Conservation (phyloP, 2,797 vertebrate genomes). For the Acropternis orthonyx region DNA sequence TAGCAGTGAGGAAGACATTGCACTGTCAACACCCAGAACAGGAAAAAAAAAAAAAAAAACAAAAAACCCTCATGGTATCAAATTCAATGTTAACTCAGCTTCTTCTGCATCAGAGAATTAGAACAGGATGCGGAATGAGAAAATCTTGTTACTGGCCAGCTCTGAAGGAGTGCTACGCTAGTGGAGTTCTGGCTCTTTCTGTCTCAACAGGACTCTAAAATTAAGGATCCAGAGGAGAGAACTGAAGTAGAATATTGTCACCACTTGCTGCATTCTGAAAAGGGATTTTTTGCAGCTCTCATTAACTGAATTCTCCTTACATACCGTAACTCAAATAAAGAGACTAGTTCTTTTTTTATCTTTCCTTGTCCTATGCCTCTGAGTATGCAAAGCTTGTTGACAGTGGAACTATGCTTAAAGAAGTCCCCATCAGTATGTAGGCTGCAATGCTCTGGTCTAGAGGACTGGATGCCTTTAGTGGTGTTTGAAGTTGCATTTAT, state of each 20-base stretch:
- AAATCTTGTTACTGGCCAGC: background rate
- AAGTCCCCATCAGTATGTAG: background rate
- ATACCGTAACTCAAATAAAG: background rate
- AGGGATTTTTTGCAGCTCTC: background rate
- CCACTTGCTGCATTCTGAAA: background rate
- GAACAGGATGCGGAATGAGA: background rate
- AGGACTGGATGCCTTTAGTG: background rate
- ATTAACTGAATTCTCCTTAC: background rate
- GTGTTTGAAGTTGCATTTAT: conserved; percentile 40
- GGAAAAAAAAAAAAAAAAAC: conserved; percentile 53
- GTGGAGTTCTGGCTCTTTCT: conserved; percentile 42
- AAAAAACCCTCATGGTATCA: background rate
- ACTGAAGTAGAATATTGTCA: background rate
- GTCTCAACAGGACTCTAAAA: background rate
- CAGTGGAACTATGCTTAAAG: background rate
- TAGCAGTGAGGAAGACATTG: conserved; percentile 78
- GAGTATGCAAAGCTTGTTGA: background rate
- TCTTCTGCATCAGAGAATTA: background rate
- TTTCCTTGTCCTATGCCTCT: background rate
- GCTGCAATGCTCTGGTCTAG: background rate
- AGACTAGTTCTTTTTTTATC: background rate
- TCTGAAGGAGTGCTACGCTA: background rate
- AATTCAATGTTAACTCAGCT: background rate
- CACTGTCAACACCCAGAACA: conserved; percentile 78
- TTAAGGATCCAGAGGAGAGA: conserved; percentile 13